Evolutionary conservation across 2,888 invertebrate species (phyloP).

Genomic region (Pherbina coryleti): DNA sequence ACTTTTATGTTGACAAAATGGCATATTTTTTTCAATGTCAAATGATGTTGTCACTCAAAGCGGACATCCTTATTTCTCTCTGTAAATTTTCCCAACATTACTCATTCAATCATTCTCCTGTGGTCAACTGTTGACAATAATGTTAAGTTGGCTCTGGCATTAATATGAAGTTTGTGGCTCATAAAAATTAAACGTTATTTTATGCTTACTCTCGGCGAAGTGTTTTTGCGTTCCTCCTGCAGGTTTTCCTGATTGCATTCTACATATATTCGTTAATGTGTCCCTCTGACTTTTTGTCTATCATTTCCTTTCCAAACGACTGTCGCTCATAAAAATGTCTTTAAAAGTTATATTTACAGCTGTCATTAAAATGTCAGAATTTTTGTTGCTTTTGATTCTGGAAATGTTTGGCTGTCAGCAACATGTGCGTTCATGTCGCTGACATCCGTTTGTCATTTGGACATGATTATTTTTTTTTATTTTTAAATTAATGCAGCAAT

Average conservation of each 20-base stretch:
- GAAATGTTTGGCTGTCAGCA: not conserved
- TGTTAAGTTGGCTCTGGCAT: no score
- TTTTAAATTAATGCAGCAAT: not conserved
- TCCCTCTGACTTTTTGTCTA: no score
- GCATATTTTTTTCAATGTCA: not conserved
- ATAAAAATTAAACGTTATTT: constrained; percentile 29
- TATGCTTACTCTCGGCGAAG: not conserved
- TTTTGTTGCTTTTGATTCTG: not conserved
- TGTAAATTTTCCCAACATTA: not conserved
- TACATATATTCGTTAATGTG: no score
- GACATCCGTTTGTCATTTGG: not conserved
- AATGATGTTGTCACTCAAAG: not conserved
- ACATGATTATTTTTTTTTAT: not conserved
- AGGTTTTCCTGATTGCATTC: not conserved
- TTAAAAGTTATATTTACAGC: constrained; percentile 15
- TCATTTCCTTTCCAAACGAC: not conserved
- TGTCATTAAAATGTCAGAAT: constrained; percentile 4
- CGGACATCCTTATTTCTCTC: not conserved
- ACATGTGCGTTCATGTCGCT: not conserved
- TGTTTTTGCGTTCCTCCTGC: not conserved
- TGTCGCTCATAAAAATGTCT: constrained; percentile 4
- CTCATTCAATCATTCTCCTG: not conserved
- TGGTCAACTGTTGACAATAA: not conserved
- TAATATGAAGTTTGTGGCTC: not conserved
- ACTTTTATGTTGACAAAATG: not conserved